Conservation (phyloP, 2,888 invertebrate species). For the Eristalinus aeneus region DNA sequence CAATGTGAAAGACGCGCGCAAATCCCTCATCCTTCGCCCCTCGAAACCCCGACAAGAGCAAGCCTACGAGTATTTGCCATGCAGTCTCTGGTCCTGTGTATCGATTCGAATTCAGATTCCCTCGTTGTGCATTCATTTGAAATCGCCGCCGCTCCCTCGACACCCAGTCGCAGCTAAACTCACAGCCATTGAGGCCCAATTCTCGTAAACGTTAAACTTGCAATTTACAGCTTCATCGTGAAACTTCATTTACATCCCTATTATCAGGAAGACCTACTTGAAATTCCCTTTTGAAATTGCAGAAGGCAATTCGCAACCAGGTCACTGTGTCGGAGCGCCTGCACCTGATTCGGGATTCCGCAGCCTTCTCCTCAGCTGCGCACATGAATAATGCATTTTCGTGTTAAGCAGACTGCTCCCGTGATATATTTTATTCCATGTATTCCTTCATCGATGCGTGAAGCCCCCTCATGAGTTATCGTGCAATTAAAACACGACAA, state of each 20-base stretch:
- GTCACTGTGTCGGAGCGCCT: slow-evolving; percentile 59
- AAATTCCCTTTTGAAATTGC: slow-evolving; percentile 69
- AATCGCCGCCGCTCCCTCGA: not conserved
- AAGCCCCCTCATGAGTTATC: slow-evolving; percentile 39
- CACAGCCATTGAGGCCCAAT: slow-evolving; percentile 1
- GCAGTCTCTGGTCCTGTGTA: not conserved
- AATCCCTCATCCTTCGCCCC: not conserved
- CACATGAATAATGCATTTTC: slow-evolving; percentile 62
- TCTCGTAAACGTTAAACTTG: slow-evolving; percentile 34
- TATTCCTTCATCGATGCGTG: slow-evolving; percentile 54
- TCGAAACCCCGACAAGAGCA: not conserved
- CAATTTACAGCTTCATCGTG: slow-evolving; percentile 54
- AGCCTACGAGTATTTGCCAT: not conserved
- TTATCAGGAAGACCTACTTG: slow-evolving; percentile 47
- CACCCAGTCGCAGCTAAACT: not conserved
- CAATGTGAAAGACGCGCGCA: not conserved
- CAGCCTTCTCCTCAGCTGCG: not conserved
- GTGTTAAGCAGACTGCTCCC: slow-evolving; percentile 48
- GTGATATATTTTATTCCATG: slow-evolving; percentile 58
- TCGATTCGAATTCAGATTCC: not conserved
- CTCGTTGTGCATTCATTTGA: not conserved
- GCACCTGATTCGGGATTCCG: slow-evolving; percentile 56
- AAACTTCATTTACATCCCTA: slow-evolving; percentile 66
- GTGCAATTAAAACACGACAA: slow-evolving; percentile 55
- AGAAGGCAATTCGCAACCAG: slow-evolving; percentile 61